These are phyloP conservation scores for Ditylenchus dipsaci DNA, from an alignment of 1,140 invertebrate species.

Conservation along the genomic window DNA sequence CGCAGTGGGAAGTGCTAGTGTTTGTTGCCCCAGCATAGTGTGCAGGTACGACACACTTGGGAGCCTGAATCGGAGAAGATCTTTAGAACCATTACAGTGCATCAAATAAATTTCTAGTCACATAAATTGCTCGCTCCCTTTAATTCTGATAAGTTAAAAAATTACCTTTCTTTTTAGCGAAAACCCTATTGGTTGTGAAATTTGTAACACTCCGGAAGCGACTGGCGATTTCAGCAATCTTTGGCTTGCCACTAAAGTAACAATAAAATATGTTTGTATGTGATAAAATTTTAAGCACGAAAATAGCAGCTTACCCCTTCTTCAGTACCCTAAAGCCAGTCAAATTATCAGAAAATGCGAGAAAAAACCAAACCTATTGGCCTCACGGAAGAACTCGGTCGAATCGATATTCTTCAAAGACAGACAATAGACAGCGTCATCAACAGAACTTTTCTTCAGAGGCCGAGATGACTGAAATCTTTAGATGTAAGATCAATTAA, in stretches of 20 bases:
- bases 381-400: slow-evolving; percentile 80
- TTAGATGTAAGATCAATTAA: slow-evolving; percentile 68
- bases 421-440: slow-evolving; percentile 87
- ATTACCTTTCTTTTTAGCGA: slow-evolving; percentile 64
- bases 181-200: slow-evolving; percentile 76
- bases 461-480: slow-evolving; percentile 69
- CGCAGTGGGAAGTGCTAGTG: too few species aligned
- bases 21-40: too few species aligned
- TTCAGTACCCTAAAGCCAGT: slow-evolving; percentile 63
- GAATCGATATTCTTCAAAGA: slow-evolving; percentile 93
- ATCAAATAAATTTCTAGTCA: too few species aligned
- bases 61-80: too few species aligned
- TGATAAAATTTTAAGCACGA: too few species aligned
- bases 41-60: too few species aligned
- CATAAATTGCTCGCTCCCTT: too few species aligned
- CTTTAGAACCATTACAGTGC: too few species aligned
- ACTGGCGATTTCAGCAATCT: slow-evolving; percentile 81
- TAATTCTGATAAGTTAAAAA: too few species aligned
- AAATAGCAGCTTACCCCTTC: slow-evolving; percentile 71
- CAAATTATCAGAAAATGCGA: too few species aligned
- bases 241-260: slow-evolving; percentile 74
- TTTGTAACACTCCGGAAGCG: slow-evolving; percentile 70
- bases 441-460: slow-evolving; percentile 67
- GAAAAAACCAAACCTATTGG: slow-evolving; percentile 69
- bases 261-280: too few species aligned